Conservation (phyloP, 2,797 vertebrate genomes). For the Catamblyrhynchus diadema region DNA sequence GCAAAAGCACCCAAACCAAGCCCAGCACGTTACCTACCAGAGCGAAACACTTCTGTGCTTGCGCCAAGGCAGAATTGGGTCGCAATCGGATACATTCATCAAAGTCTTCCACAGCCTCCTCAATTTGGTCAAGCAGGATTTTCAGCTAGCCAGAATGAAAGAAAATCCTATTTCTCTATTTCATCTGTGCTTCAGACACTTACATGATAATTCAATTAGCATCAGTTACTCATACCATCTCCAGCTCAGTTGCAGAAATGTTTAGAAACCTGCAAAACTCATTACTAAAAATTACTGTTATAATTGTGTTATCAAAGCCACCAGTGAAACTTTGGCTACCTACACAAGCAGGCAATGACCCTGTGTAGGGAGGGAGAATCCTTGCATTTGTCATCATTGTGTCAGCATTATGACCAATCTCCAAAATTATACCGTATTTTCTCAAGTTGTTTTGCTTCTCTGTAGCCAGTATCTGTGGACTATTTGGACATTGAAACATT, state of each 20-base stretch:
- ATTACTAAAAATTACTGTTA: not conserved
- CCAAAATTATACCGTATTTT: not conserved
- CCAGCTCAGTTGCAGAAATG: not conserved
- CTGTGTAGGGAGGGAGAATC: not conserved
- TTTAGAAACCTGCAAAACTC: not conserved
- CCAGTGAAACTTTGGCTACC: not conserved
- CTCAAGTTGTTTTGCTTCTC: not conserved
- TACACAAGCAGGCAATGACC: not conserved
- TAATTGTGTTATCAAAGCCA: not conserved
- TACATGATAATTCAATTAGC: not conserved
- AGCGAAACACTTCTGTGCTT: conserved; percentile 98
- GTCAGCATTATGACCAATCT: not conserved
- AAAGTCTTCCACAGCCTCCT: conserved; percentile 96
- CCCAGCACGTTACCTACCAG: conserved; percentile 80
- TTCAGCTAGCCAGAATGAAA: conserved; percentile 83
- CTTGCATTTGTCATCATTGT: not conserved
- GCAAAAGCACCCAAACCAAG: not conserved
- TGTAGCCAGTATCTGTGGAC: not conserved
- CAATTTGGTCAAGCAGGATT: conserved; percentile 96
- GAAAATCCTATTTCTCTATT: conserved; percentile 33
- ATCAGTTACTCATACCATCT: not conserved
- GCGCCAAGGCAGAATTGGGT: conserved; percentile 95
- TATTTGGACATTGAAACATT: not conserved
- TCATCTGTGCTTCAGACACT: conserved; percentile 15
- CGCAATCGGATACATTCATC: conserved; percentile 95